Conservation (phyloP, 2,888 invertebrate genomes). For the Xylophagus ater region DNA sequence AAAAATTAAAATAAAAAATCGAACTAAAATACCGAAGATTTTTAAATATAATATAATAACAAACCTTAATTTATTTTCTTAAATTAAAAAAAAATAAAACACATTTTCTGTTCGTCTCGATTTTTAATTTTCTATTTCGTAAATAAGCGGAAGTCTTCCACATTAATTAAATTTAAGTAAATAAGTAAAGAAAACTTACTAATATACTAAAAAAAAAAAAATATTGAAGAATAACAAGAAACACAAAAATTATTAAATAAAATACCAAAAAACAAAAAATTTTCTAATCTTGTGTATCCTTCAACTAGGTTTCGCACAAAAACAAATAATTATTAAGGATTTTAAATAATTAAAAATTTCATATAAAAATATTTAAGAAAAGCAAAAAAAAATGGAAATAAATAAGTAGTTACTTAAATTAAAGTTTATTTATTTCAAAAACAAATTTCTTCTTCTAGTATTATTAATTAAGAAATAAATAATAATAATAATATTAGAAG, state of each 20-base stretch:
- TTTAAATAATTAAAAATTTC: too few species aligned
- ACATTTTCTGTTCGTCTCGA: background rate
- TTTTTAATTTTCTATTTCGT: slow-evolving; percentile 6
- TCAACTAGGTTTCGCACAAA: slow-evolving; percentile 14
- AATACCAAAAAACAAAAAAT: background rate
- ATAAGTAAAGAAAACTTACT: background rate
- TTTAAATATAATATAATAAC: background rate
- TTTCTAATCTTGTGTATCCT: slow-evolving; percentile 11
- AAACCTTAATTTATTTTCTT: background rate
- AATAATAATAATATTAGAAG: too few species aligned
- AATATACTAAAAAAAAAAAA: slow-evolving; percentile 17
- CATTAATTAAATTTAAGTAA: slow-evolving; percentile 29
- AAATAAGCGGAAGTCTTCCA: slow-evolving; percentile 39
- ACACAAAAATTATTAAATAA: background rate
- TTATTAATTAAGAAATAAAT: too few species aligned
- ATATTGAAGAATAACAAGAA: background rate
- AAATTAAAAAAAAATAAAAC: slow-evolving; percentile 1
- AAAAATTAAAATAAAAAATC: too few species aligned
- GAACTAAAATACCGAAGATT: too few species aligned
- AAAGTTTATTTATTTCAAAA: too few species aligned
- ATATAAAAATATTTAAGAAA: too few species aligned
- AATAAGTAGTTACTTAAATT: too few species aligned
- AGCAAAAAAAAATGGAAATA: too few species aligned
- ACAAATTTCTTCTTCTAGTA: too few species aligned
- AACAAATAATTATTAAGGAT: slow-evolving; percentile 7